These are phyloP conservation scores for Plectus sambesii DNA, from an alignment of 1,140 invertebrate genomes.

Conservation along the genomic window DNA sequence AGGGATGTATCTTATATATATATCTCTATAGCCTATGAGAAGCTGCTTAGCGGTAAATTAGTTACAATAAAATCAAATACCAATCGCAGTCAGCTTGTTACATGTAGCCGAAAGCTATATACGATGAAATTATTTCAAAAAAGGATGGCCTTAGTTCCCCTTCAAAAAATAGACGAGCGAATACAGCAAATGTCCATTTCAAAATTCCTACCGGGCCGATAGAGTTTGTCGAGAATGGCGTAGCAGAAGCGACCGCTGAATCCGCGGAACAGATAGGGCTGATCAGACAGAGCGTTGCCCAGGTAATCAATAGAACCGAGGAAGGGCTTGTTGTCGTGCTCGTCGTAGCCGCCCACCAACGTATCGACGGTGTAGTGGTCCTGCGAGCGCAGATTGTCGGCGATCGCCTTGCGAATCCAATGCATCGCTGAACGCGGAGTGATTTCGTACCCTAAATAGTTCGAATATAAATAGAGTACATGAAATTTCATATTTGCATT, in stretches of 20 bases:
- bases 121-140: too few species aligned
- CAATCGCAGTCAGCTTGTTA: too few species aligned
- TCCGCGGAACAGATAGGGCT: conserved; percentile 80
- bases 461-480: conserved; percentile 4
- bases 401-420: conserved; percentile 83
- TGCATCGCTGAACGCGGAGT: conserved; percentile 77
- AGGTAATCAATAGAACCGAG: conserved; percentile 41
- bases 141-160: too few species aligned
- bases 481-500: not conserved
- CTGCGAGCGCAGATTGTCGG: conserved; percentile 75
- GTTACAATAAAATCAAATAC: too few species aligned
- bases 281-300: conserved; percentile 31
- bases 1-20: too few species aligned
- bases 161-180: too few species aligned
- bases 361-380: conserved; percentile 78
- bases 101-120: too few species aligned
- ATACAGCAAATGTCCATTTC: too few species aligned
- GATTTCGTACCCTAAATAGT: conserved; percentile 67
- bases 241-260: conserved; percentile 86
- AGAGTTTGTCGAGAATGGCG: conserved; percentile 81
- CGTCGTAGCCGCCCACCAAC: conserved; percentile 74
- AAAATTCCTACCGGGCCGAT: conserved; percentile 64
- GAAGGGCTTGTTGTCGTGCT: conserved; percentile 49
- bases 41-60: too few species aligned
- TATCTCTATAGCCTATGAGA: too few species aligned